Base-by-base conservation (phyloP, 1,140 invertebrate species). In the Diploscapter pachys region DNA sequence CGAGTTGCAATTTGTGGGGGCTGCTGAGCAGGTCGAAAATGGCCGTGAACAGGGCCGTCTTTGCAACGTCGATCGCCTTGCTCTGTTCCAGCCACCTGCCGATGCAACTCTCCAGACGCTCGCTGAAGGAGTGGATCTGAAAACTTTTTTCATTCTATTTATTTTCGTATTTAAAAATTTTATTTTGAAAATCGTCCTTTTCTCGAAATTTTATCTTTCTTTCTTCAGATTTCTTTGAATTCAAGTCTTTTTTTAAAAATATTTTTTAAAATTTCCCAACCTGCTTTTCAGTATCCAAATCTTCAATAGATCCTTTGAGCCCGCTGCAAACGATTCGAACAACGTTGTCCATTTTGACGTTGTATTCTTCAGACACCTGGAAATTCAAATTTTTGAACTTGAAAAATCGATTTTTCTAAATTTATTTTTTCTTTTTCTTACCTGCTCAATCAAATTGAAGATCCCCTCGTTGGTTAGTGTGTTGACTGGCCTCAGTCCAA, bases 211-310 rank as follows among this genome's bases (percentile, higher is more conserved):
- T n/a, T n/a, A n/a, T n/a, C n/a, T n/a, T n/a, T n/a, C n/a, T 31
- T 31, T 31, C 31, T 31, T 1, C 31, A 31, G 31, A 31, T 31
- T 31, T 31, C 0, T 1, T 65, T 49, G 9, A 76, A 70, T 55
- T 53, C 54, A 72, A 57, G 13, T 53, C 70, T 50, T 31, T 54
- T 54, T n/a, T n/a, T n/a, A n/a, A n/a, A n/a, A n/a, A n/a, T n/a
- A n/a, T n/a, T n/a, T n/a, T n/a, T n/a, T n/a, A n/a, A n/a, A n/a
- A 70, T 13, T 75, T 76, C 4, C 56, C 72, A 56, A 76, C 72
- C 66, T 73, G 72, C 9, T 73, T 49, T 76, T 57, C 71, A 48
- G 31, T 53, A 4, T 74, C 72, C 13, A 74, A 48, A 1, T 31
- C 31, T 71, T 70, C 72, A 54, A 50, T 75, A 6, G 51, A 13